Evolutionary conservation across 1,140 invertebrate genomes (phyloP).

Genomic region (Psilanteris sp.): DNA sequence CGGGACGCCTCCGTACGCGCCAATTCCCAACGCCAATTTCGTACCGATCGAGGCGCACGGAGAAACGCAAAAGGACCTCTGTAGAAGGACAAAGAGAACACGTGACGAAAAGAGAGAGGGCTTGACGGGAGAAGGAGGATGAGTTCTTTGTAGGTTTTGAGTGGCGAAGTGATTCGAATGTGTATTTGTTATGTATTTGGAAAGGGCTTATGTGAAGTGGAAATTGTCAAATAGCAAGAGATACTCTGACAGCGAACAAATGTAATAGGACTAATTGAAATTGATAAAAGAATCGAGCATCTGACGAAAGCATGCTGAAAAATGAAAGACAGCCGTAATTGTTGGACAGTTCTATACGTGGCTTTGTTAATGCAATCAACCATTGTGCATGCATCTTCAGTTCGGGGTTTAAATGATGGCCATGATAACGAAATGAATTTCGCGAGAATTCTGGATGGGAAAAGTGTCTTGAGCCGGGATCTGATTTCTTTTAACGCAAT

Average conservation of each 20-base stretch:
- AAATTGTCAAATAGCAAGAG: slow-evolving; percentile 7
- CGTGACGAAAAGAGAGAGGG: background rate
- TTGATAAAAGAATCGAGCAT: slow-evolving; percentile 11
- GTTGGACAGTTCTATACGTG: too few species aligned
- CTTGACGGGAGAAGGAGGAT: background rate
- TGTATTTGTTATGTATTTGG: slow-evolving; percentile 20
- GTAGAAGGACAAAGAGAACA: too few species aligned
- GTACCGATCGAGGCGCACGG: slow-evolving; percentile 42
- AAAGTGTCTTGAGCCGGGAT: too few species aligned
- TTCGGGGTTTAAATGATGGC: too few species aligned
- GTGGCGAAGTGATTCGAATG: slow-evolving; percentile 9
- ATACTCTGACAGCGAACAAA: slow-evolving; percentile 4
- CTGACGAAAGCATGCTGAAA: background rate
- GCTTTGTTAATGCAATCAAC: too few species aligned
- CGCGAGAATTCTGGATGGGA: too few species aligned
- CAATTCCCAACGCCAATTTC: slow-evolving; percentile 61
- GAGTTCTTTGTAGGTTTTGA: slow-evolving; percentile 12
- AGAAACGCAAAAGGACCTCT: slow-evolving; percentile 15
- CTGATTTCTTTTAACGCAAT: too few species aligned
- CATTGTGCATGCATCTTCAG: too few species aligned
- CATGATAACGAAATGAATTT: too few species aligned
- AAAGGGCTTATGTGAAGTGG: slow-evolving; percentile 10
- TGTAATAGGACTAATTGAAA: slow-evolving; percentile 13
- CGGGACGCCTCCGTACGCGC: slow-evolving; percentile 52
- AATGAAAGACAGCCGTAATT: slow-evolving; percentile 2